Conservation (phyloP, 2,113 vertebrate genomes). For the Pantherophis guttatus region DNA sequence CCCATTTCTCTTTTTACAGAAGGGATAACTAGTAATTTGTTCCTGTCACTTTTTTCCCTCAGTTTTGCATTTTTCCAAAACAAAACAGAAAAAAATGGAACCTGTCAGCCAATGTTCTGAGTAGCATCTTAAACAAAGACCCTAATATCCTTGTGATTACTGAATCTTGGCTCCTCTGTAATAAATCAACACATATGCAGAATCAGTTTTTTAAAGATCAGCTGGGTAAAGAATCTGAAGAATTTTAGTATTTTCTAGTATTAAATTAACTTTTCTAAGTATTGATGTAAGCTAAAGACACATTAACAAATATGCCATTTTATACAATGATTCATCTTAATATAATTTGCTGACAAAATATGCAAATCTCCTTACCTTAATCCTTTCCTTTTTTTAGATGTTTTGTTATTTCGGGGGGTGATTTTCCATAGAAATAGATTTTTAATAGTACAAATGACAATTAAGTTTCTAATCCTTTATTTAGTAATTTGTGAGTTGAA, state of each 20-base stretch:
- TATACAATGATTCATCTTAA: neutral
- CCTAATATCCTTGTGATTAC: neutral
- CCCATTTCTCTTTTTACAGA: neutral
- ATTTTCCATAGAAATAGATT: fast-evolving
- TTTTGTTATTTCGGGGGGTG: neutral
- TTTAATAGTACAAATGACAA: neutral
- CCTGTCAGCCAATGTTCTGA: neutral
- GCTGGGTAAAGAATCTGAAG: neutral
- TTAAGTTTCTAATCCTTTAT: conserved; percentile 17
- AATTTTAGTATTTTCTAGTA: neutral
- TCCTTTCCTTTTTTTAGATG: conserved; percentile 8
- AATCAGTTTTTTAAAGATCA: neutral
- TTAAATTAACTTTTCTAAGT: neutral
- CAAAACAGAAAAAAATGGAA: neutral
- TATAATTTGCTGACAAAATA: neutral
- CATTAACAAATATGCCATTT: fast-evolving
- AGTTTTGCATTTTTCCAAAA: neutral
- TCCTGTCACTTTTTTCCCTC: neutral
- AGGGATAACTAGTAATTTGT: neutral
- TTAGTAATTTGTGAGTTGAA: neutral
- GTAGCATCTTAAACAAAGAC: neutral
- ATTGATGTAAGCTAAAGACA: neutral
- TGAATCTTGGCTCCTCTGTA: neutral
- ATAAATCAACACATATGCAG: neutral
- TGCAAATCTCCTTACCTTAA: neutral